Conservation (phyloP, 1,140 invertebrate species). For the Bombus haemorrhoidalis region DNA sequence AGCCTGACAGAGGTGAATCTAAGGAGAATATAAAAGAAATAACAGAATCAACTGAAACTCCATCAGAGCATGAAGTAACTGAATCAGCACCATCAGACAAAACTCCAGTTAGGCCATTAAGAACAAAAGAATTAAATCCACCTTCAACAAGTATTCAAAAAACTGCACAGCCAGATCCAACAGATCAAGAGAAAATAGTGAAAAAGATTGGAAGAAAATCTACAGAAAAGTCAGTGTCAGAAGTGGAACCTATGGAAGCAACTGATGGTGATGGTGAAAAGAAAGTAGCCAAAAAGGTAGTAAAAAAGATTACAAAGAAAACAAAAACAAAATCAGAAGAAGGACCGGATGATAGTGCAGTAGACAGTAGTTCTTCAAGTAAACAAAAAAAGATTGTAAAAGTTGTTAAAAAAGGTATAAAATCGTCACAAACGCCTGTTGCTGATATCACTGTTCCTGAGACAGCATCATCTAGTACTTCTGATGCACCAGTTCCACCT, state of each 20-base stretch:
- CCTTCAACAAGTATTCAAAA: conserved; percentile 73
- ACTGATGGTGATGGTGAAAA: conserved; percentile 59
- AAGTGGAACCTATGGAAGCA: conserved; percentile 49
- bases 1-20: not conserved
- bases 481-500: conserved; percentile 79
- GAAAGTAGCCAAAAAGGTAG: conserved; percentile 71
- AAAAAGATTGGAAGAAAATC: conserved; percentile 57
- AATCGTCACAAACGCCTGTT: conserved; percentile 69
- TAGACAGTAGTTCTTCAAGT: conserved; percentile 42
- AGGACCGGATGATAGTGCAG: conserved; percentile 51
- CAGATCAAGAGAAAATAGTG: conserved; percentile 31
- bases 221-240: conserved; percentile 43
- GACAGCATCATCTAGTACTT: conserved; percentile 70
- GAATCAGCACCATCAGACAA: conserved; percentile 18
- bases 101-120: conserved; percentile 53
- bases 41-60: not conserved
- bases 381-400: conserved; percentile 72
- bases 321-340: conserved; percentile 67
- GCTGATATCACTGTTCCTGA: conserved; percentile 71
- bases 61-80: not conserved
- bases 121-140: conserved; percentile 62
- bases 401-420: conserved; percentile 69
- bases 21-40: not conserved
- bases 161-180: conserved; percentile 24
- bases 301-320: conserved; percentile 75